These are phyloP conservation scores for Chorisops tibialis DNA, from an alignment of 2,888 invertebrate genomes.

Conservation along the genomic window DNA sequence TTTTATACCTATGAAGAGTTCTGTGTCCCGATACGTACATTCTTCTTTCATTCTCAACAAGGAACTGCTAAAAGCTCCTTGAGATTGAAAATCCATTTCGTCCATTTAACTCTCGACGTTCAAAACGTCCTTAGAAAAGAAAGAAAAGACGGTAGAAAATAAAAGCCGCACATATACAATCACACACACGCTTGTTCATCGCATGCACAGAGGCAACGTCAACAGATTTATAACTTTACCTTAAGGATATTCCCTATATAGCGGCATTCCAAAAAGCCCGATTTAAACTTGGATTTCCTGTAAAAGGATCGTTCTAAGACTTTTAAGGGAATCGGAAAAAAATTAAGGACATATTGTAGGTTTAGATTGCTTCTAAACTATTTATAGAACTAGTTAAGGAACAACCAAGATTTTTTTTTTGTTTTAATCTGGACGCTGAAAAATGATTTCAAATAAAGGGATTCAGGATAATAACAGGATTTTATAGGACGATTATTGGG, in stretches of 20 bases:
- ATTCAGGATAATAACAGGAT: too few relatives aligned
- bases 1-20: neutral
- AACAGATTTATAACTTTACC: neutral
- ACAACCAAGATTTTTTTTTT: too few relatives aligned
- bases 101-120: slow-evolving; percentile 15
- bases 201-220: neutral
- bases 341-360: neutral
- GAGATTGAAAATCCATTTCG: slow-evolving; percentile 22
- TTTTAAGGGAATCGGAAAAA: slow-evolving; percentile 16
- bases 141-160: neutral
- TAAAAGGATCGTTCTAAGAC: slow-evolving; percentile 12
- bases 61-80: slow-evolving; percentile 17
- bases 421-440: too few relatives aligned
- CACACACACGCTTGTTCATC: slow-evolving; percentile 1
- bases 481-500: too few relatives aligned
- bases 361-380: too few relatives aligned
- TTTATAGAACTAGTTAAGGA: too few relatives aligned
- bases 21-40: too few relatives aligned
- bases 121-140: neutral
- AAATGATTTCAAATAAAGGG: too few relatives aligned
- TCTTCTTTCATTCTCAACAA: neutral
- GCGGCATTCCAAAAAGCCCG: neutral
- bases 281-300: slow-evolving; percentile 12
- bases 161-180: too few relatives aligned
- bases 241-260: neutral